A percentile compares a stretch with the other conserved stretches of the same genome.
Conservation (phyloP, 2,888 invertebrate species). For the Dryadula phaetusa region DNA sequence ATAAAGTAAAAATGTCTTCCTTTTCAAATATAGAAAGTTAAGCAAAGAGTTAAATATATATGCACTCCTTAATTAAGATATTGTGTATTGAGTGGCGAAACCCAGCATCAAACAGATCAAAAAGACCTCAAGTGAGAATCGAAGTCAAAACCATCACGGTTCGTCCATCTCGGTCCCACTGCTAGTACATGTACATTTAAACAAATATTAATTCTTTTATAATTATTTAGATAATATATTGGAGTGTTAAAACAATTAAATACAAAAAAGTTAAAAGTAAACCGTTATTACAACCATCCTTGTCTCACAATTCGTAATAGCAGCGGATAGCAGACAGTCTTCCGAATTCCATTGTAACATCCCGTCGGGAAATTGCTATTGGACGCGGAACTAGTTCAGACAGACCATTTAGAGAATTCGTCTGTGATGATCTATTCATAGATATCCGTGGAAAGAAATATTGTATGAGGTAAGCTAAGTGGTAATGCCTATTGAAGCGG, state of each 20-base stretch:
- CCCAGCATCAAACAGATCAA: no score
- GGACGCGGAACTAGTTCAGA: constrained; percentile 51
- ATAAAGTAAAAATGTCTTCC: background rate
- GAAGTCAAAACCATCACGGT: no score
- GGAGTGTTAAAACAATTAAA: background rate
- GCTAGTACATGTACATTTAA: no score
- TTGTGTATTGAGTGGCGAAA: no score
- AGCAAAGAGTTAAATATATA: no score
- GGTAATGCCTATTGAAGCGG: no score
- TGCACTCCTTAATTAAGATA: no score
- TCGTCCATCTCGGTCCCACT: no score
- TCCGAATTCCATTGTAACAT: constrained; percentile 60
- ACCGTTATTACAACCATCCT: constrained; percentile 25
- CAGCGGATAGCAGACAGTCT: constrained; percentile 50
- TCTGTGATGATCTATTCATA: constrained; percentile 19
- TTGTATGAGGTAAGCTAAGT: background rate
- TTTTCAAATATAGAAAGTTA: background rate
- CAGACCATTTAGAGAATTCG: constrained; percentile 52
- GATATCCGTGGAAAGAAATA: constrained; percentile 13
- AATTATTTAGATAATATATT: no score
- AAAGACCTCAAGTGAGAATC: no score
- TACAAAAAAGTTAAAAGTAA: constrained; percentile 11
- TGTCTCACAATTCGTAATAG: constrained; percentile 33
- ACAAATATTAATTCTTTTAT: no score
- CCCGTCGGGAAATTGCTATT: constrained; percentile 63